A percentile compares a stretch with the other conserved stretches of the same genome.
These are phyloP conservation scores for Scelioninae gen. 1 DNA, from an alignment of 2,888 invertebrate species.

Conservation along the genomic window DNA sequence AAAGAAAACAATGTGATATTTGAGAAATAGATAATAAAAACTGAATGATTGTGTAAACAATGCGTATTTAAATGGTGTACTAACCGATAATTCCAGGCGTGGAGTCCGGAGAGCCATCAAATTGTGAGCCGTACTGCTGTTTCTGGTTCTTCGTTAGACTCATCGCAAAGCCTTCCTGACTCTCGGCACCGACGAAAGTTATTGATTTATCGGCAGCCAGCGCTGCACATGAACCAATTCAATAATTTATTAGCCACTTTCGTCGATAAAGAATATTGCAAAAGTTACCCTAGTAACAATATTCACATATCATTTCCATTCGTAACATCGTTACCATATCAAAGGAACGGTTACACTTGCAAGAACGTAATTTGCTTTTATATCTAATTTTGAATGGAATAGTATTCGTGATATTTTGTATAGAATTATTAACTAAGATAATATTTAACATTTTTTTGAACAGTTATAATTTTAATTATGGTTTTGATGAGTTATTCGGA, in stretches of 20 bases:
- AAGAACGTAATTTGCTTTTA: too few relatives aligned
- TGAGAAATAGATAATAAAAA: not conserved
- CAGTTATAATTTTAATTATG: too few relatives aligned
- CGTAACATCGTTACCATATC: too few relatives aligned
- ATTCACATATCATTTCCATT: too few relatives aligned
- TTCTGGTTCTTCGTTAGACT: slow-evolving; percentile 90
- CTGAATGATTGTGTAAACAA: not conserved
- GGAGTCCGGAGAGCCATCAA: slow-evolving; percentile 83
- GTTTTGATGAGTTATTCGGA: too few relatives aligned
- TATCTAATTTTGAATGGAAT: too few relatives aligned
- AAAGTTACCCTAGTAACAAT: too few relatives aligned
- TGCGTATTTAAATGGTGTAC: slow-evolving; percentile 8
- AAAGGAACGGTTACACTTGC: too few relatives aligned
- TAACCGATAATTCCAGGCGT: slow-evolving; percentile 82
- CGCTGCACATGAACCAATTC: slow-evolving; percentile 50
- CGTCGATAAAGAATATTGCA: slow-evolving; percentile 26
- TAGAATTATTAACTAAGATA: too few relatives aligned
- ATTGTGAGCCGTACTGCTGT: slow-evolving; percentile 90
- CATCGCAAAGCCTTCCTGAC: slow-evolving; percentile 87
- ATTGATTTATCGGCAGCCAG: slow-evolving; percentile 75
- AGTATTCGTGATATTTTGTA: too few relatives aligned
- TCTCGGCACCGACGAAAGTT: slow-evolving; percentile 76
- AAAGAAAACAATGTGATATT: slow-evolving; percentile 8
- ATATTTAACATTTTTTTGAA: too few relatives aligned
- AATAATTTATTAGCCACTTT: slow-evolving; percentile 49